These are phyloP conservation scores for Oriolus oriolus DNA, from an alignment of 2,113 vertebrate genomes.

Conservation along the genomic window DNA sequence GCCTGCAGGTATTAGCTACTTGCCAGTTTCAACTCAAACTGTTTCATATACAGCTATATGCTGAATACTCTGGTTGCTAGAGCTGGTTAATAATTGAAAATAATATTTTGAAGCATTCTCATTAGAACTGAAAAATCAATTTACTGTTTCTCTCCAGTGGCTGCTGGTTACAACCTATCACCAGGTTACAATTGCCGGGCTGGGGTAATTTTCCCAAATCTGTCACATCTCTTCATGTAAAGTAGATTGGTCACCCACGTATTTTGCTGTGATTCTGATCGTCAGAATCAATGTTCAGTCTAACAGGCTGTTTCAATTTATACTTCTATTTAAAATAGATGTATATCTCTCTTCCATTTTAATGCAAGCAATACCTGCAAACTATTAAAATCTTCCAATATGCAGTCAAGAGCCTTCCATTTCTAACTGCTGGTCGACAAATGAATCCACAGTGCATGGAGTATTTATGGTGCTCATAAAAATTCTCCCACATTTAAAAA, in stretches of 20 bases:
- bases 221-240: not conserved
- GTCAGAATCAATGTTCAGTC: not conserved
- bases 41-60: not conserved
- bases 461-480: not conserved
- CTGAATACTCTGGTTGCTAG: not conserved
- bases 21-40: not conserved
- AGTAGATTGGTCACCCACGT: not conserved
- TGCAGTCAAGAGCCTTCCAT: not conserved
- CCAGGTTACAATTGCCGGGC: not conserved
- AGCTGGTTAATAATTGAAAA: not conserved
- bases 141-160: not conserved
- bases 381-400: not conserved
- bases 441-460: not conserved
- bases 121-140: not conserved
- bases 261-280: not conserved
- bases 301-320: not conserved
- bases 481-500: not conserved
- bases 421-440: not conserved
- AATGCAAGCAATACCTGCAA: not conserved
- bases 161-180: not conserved
- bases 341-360: not conserved
- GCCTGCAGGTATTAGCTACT: not conserved
- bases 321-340: not conserved
- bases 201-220: not conserved
- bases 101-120: not conserved